Evolutionary conservation across 1,140 invertebrate genomes (phyloP).

Genomic region (Drosophila suzukii): DNA sequence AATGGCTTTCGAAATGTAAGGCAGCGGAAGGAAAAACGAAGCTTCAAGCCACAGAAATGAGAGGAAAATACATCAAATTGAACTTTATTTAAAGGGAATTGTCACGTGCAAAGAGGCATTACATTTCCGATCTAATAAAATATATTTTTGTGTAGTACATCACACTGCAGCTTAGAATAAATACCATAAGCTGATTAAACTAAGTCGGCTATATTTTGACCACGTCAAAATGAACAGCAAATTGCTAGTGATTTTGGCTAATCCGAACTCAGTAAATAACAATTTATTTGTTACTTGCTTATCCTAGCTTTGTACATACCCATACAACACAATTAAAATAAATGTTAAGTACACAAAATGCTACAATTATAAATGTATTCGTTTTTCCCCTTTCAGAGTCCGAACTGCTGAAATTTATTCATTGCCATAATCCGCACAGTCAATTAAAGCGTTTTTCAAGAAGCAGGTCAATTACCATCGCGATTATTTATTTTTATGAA

Average conservation of each 20-base stretch:
- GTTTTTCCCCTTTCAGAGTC: not conserved
- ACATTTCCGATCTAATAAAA: not conserved
- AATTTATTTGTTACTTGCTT: not conserved
- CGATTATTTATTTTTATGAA: conserved; percentile 11
- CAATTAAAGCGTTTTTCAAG: conserved; percentile 17
- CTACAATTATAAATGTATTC: not conserved
- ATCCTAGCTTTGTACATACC: not conserved
- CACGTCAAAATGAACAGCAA: not conserved
- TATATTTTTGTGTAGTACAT: not conserved
- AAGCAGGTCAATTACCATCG: conserved; percentile 8
- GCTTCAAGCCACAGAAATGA: conserved; percentile 11
- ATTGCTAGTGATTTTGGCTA: not conserved
- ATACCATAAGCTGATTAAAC: not conserved
- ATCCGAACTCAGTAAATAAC: not conserved
- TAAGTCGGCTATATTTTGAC: not conserved
- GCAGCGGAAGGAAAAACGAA: conserved; percentile 4
- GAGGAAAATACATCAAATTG: conserved; percentile 4
- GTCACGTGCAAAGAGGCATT: not conserved
- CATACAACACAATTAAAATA: not conserved
- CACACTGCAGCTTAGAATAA: not conserved
- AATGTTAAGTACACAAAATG: not conserved
- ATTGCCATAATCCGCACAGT: conserved; percentile 1
- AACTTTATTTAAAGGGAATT: not conserved
- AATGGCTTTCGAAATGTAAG: conserved; percentile 53
- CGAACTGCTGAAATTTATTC: not conserved